phyloP scores from a whole-genome alignment of 2,888 invertebrate genomes.

The Eulithis prunata region DNA sequence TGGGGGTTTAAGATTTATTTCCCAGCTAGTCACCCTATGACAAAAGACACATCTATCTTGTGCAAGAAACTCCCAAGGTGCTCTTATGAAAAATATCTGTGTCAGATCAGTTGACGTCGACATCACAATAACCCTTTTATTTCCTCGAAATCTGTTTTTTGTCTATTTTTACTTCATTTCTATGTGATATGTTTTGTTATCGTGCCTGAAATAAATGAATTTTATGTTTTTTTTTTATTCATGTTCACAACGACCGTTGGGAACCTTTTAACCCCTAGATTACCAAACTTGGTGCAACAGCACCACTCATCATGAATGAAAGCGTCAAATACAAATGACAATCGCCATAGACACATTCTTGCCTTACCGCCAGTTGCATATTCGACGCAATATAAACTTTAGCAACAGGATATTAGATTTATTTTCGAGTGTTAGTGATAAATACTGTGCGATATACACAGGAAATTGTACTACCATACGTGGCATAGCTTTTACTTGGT shows the following conservation, averaged over 20 bases:
- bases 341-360: conserved; percentile 37
- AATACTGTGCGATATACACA: conserved; percentile 22
- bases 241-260: too few relatives aligned
- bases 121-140: neutral
- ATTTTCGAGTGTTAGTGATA: neutral
- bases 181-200: too few relatives aligned
- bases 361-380: conserved; percentile 28
- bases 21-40: neutral
- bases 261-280: neutral
- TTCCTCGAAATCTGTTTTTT: neutral
- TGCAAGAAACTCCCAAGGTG: neutral
- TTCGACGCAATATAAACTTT: conserved; percentile 16
- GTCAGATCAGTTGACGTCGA: neutral
- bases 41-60: neutral
- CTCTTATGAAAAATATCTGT: neutral
- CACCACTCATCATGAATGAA: conserved; percentile 41
- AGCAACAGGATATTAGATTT: neutral
- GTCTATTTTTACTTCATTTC: too few relatives aligned
- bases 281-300: conserved; percentile 27
- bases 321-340: conserved; percentile 38
- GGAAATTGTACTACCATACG: conserved; percentile 33
- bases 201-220: too few relatives aligned
- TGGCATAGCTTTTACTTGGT: conserved; percentile 20
- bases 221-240: too few relatives aligned
- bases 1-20: neutral